These are phyloP conservation scores for Drosophila nigromelanica DNA, from an alignment of 1,140 invertebrate species.

Conservation along the genomic window DNA sequence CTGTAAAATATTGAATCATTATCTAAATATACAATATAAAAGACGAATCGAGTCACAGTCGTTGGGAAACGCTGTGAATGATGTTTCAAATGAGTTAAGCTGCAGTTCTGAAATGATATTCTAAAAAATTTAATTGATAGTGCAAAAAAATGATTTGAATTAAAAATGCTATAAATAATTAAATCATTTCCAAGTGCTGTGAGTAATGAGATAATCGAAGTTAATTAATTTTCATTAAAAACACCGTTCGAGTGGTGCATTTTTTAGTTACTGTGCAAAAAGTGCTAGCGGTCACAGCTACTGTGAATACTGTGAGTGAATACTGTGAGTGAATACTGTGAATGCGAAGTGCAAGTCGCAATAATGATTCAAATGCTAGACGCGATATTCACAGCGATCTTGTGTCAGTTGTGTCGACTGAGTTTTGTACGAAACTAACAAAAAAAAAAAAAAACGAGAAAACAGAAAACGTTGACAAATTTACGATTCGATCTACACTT, in stretches of 20 bases:
- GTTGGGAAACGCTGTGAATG: no score
- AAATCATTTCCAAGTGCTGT: neutral
- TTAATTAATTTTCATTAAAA: no score
- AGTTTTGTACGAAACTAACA: slow-evolving; percentile 4
- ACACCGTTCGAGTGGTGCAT: neutral
- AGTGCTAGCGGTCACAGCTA: neutral
- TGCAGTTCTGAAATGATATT: no score
- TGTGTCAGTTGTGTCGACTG: slow-evolving; percentile 4
- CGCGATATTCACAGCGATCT: neutral
- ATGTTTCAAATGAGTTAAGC: no score
- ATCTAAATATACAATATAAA: no score
- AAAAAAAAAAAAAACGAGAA: no score
- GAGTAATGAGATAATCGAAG: no score
- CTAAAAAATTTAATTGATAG: no score
- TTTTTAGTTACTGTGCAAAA: neutral
- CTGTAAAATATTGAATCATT: no score
- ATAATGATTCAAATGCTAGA: neutral
- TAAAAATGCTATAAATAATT: neutral
- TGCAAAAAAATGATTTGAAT: no score
- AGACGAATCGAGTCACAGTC: no score
- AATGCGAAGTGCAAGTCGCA: neutral
- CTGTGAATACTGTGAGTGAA: no score
- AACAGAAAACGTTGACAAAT: slow-evolving; percentile 10
- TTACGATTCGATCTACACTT: slow-evolving; percentile 56
- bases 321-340: slow-evolving; percentile 1